These are phyloP conservation scores for Lemur catta DNA, from an alignment of 2,797 vertebrate genomes.

Conservation along the genomic window DNA sequence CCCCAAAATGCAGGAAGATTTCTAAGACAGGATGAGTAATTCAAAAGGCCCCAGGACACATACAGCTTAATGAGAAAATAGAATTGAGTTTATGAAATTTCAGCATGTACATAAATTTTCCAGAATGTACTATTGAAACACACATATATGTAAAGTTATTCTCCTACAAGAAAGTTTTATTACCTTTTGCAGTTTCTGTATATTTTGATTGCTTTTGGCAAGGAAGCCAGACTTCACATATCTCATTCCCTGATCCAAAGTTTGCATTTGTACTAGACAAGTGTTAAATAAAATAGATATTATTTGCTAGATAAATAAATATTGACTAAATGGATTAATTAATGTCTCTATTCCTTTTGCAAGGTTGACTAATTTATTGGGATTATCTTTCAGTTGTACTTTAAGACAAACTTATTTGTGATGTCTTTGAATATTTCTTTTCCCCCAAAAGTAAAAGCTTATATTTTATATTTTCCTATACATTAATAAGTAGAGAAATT, in stretches of 20 bases:
- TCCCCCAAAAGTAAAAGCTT: background rate
- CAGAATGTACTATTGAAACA: background rate
- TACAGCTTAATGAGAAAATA: background rate
- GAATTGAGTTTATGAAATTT: background rate
- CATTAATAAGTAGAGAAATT: background rate
- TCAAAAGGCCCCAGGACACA: background rate
- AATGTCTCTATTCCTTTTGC: background rate
- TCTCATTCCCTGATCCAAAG: background rate
- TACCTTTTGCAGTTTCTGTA: slow-evolving; percentile 4
- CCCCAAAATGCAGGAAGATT: background rate
- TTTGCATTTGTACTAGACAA: background rate
- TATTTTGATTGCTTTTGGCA: slow-evolving; percentile 16
- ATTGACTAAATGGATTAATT: slow-evolving; percentile 21
- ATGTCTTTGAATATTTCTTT: background rate
- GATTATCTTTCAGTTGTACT: background rate
- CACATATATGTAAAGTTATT: background rate
- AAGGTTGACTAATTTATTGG: slow-evolving; percentile 10
- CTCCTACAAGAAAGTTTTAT: background rate
- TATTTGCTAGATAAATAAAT: slow-evolving; percentile 4
- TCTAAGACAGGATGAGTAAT: background rate
- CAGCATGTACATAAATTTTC: background rate
- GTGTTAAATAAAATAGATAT: background rate
- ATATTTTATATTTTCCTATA: slow-evolving; percentile 10
- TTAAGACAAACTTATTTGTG: background rate
- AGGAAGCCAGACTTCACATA: background rate